Percentiles rank a stretch among this genome's conserved stretches.
Evolutionary conservation across 2,888 invertebrate species (phyloP).

Genomic region (Geotrupes spiniger): DNA sequence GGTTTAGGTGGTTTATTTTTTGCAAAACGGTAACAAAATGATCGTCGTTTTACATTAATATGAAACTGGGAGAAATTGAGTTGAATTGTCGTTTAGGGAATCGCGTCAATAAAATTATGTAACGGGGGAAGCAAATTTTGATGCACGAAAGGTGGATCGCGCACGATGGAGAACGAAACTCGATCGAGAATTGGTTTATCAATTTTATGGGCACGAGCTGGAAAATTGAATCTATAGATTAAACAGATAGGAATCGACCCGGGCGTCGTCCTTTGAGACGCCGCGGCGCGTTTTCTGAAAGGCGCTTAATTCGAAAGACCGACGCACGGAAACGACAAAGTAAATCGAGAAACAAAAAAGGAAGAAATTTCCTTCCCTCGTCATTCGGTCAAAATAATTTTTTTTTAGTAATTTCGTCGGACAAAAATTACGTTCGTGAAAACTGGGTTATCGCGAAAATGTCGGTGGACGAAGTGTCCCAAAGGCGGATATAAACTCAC

Average conservation of each 20-base stretch:
- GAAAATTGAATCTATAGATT: background rate
- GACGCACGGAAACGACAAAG: no score
- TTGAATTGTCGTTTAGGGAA: no score
- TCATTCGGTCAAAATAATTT: no score
- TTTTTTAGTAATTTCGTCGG: no score
- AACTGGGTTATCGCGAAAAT: constrained; percentile 7
- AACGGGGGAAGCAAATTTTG: constrained; percentile 1
- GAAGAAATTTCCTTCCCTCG: no score
- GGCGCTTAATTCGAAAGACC: no score
- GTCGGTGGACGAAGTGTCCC: constrained; percentile 8
- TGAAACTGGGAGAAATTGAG: no score
- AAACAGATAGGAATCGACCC: constrained; percentile 21
- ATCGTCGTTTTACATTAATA: no score
- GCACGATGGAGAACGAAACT: background rate
- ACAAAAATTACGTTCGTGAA: no score
- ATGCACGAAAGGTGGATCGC: background rate
- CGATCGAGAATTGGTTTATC: background rate
- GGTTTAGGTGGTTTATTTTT: no score
- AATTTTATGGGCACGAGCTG: background rate
- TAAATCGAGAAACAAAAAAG: no score
- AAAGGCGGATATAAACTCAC: constrained; percentile 62
- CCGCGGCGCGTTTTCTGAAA: constrained; percentile 22
- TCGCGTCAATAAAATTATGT: background rate
- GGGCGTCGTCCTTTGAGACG: constrained; percentile 39
- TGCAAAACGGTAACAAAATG: no score